Conservation (phyloP, 2,113 vertebrate species). For the Empidonax traillii region DNA sequence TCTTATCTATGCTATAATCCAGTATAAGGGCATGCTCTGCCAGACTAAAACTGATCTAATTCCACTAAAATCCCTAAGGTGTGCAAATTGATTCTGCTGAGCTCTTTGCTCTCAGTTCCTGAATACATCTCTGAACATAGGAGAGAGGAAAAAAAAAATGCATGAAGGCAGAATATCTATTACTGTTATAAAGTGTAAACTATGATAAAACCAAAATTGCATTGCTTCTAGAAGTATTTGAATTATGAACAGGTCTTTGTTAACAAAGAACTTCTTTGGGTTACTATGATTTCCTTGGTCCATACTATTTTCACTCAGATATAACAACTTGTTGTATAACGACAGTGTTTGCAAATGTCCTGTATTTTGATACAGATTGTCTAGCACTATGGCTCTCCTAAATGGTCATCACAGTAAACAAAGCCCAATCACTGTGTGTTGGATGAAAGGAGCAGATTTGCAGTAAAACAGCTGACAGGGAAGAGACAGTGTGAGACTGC, state of each 20-base stretch:
- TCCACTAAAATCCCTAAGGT: background rate
- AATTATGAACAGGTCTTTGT: background rate
- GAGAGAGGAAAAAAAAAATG: background rate
- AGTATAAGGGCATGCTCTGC: background rate
- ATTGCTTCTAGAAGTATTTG: background rate
- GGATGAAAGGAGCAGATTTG: constrained; percentile 34
- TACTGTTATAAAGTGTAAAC: background rate
- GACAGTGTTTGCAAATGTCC: background rate
- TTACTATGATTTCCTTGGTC: background rate
- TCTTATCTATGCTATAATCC: background rate
- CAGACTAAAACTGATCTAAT: background rate
- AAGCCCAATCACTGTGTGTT: background rate
- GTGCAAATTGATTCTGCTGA: background rate
- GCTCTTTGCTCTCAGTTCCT: background rate
- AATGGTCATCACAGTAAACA: constrained; percentile 42
- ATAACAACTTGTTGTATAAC: background rate
- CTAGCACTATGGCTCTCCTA: background rate
- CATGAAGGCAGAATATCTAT: background rate
- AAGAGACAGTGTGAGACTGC: constrained; percentile 60
- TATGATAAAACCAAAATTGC: background rate
- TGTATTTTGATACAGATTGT: constrained; percentile 32
- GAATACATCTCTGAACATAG: background rate
- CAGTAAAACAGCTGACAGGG: constrained; percentile 31
- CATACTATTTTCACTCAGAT: background rate
- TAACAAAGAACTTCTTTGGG: background rate